These are phyloP conservation scores for Netelia virgata DNA, from an alignment of 2,888 invertebrate species.

Conservation along the genomic window DNA sequence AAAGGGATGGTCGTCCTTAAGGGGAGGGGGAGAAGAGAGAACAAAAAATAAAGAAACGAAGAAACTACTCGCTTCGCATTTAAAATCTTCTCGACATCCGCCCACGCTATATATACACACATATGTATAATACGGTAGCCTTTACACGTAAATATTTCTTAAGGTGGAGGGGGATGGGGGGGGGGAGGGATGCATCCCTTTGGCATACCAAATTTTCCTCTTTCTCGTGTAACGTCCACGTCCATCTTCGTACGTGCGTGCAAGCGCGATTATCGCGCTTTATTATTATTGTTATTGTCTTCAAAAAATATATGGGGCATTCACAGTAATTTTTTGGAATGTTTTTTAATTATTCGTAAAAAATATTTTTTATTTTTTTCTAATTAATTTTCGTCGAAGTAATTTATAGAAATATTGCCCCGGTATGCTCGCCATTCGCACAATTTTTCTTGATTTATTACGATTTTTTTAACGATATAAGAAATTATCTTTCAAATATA, in stretches of 20 bases:
- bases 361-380: neutral
- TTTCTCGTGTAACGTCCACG: slow-evolving; percentile 51
- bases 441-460: too few relatives aligned
- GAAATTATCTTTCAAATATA: too few relatives aligned
- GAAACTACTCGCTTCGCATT: slow-evolving; percentile 76
- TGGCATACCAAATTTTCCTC: slow-evolving; percentile 78
- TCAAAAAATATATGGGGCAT: neutral
- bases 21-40: slow-evolving; percentile 4
- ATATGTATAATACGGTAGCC: slow-evolving; percentile 22
- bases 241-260: slow-evolving; percentile 69
- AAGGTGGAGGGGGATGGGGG: slow-evolving; percentile 7
- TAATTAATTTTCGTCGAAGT: too few relatives aligned
- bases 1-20: slow-evolving; percentile 47
- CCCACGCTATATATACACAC: slow-evolving; percentile 46
- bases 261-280: slow-evolving; percentile 63
- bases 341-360: neutral
- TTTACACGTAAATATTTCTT: slow-evolving; percentile 48
- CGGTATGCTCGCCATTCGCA: too few relatives aligned
- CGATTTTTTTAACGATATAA: too few relatives aligned
- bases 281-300: slow-evolving; percentile 47
- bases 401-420: too few relatives aligned
- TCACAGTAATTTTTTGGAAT: neutral
- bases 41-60: slow-evolving; percentile 42
- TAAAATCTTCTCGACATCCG: slow-evolving; percentile 77
- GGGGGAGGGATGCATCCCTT: slow-evolving; percentile 62